Base-by-base conservation (phyloP, 2,113 vertebrate species). In the Esox niger region DNA sequence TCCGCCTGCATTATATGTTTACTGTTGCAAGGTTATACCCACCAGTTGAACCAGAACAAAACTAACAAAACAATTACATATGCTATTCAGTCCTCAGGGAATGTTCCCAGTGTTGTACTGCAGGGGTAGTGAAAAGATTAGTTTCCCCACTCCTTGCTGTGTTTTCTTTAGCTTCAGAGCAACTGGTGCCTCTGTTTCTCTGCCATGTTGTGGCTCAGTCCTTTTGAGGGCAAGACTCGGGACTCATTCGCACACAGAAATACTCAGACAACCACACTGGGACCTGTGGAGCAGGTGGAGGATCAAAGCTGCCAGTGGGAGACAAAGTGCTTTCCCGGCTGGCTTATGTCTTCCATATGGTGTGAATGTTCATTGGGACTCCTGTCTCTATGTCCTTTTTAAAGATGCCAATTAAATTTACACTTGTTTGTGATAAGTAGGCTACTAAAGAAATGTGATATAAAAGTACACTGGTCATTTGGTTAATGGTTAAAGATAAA, bases 271-370 rank as follows among this genome's bases (percentile, higher is more conserved):
- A 57, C 59, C 64, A 79, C 68, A 60, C 62, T 63, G 52, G 26
- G 78, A 62, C 80, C 46, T 64, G 25, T 20, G 65, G 69, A 85
- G 59, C 82, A 89, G 83, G 85, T 78, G 82, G 82, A 82, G 49
- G 64, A 74, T 46, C 76, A 75, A 77, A 80, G 64, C 55, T 69
- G 66, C 61, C 49, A 76, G 68, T 78, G 70, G 68, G 75, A 79
- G 81, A 78, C 79, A 56, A 79, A 81, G 78, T 71, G 74, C 63
- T 84, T 9, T 33, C 21, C 32, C 32, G 17, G 20, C 17, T 61
- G 15, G 59, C 21, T 10, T 61, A 43, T 56, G 54, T 43, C 38
- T 15, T 43, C 38, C 2, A 27, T 56, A 17, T 26, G 10, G 10
- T 58, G 47, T 52, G 47, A 7, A n/a, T 52, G 47, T 15, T 59